Base-by-base conservation (phyloP, 2,888 invertebrate species). In the Andricus curvator region DNA sequence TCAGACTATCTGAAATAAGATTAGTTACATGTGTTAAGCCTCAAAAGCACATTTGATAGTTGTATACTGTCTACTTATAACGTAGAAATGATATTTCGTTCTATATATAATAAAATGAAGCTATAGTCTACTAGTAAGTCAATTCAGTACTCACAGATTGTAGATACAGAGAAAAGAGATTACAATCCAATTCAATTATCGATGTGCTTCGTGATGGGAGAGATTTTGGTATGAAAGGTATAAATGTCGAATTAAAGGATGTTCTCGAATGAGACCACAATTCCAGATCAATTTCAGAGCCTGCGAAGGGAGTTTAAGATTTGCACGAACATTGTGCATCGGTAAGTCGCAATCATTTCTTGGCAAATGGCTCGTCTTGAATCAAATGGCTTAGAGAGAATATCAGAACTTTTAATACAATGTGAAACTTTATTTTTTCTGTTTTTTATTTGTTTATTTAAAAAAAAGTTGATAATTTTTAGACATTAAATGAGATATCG, bases 101-200 rank as follows among this genome's bases (percentile, higher is more conserved):
- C 51, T n/a, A 1, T 13, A 4, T 15, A 17, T 48, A 29, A 48
- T 20, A 33, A 33, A 56, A 25, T 51, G 29, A 29, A 17, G 25
- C 22, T 51, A 25, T 11, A 13, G 62, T 4, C 25, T 62, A 62
- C 67, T 22, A 25, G 22, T 15, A 70, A 70, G 48, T 20, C 51
- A 56, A 22, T 29, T 74, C 56, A 22, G 51, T n/a, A n/a, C 33
- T 56, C 13, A 51, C 20, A 74, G 51, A 56, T 11, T 33, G n/a
- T 20, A 33, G 56, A 74, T 56, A 56, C 33, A 51, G 29, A 68
- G 48, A 48, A 74, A 33, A 74, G 74, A 51, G 70, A 65, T 79
- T 76, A 65, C 65, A 37, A 20, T 79, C 20, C 65, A 76, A 79
- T 79, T 79, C 79, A 76, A 79, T 79, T 79, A 79, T 76, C 66